A percentile compares a stretch with the other conserved stretches of the same genome.
Evolutionary conservation across 2,797 vertebrate genomes (phyloP).

Genomic region (Choloepus didactylus): DNA sequence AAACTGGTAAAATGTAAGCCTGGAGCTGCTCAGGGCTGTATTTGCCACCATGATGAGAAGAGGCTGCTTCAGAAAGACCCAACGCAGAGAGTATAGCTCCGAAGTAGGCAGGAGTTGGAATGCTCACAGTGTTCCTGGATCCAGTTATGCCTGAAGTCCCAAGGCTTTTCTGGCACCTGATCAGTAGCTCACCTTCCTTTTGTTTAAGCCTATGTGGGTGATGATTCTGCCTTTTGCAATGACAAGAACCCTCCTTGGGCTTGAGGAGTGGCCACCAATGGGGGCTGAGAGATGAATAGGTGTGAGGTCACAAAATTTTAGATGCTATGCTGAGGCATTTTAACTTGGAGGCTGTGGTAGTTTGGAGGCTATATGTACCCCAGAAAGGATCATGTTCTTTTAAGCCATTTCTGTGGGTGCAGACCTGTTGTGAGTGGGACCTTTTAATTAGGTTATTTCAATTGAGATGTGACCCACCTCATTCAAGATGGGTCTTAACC

Average conservation of each 20-base stretch:
- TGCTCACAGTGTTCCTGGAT: neutral
- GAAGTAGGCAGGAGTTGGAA: neutral
- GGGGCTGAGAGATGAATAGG: neutral
- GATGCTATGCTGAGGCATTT: neutral
- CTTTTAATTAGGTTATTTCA: too few relatives aligned
- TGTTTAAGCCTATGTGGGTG: neutral
- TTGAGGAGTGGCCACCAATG: fast-evolving
- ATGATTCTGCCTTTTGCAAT: neutral
- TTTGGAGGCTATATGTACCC: too few relatives aligned
- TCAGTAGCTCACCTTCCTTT: neutral
- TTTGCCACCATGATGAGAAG: neutral
- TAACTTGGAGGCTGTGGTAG: neutral
- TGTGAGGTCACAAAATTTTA: neutral
- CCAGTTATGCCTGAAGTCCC: constrained; percentile 16
- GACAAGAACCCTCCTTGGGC: neutral
- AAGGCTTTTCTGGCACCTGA: neutral
- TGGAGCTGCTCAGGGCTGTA: neutral
- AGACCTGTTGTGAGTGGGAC: too few relatives aligned
- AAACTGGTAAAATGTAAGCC: too few relatives aligned
- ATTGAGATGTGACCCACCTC: too few relatives aligned
- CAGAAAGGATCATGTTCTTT: too few relatives aligned
- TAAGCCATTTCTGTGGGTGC: too few relatives aligned
- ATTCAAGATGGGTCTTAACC: too few relatives aligned
- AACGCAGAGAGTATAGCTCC: neutral
- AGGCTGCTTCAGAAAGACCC: neutral